A percentile compares a stretch with the other conserved stretches of the same genome.
These are phyloP conservation scores for Cydia splendana DNA, from an alignment of 1,140 invertebrate genomes.

Conservation along the genomic window DNA sequence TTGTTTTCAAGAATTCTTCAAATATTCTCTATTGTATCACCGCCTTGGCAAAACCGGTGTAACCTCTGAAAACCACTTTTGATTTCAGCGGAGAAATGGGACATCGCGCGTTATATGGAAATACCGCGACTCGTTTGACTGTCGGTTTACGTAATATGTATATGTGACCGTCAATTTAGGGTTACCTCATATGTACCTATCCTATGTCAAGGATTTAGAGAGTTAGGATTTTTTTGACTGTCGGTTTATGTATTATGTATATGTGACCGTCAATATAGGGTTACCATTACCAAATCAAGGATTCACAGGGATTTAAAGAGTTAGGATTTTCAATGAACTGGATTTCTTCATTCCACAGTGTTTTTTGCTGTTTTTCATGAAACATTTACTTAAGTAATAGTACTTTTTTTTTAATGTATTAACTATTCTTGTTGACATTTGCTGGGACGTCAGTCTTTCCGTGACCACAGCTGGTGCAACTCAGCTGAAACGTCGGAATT, in stretches of 20 bases:
- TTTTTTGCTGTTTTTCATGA: too few relatives aligned
- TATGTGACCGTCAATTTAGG: background rate
- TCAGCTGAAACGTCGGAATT: too few relatives aligned
- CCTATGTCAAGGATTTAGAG: too few relatives aligned
- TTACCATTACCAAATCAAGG: too few relatives aligned
- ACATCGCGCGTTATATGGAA: slow-evolving; percentile 4
- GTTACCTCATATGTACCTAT: background rate
- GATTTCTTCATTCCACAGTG: too few relatives aligned
- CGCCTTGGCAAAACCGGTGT: background rate
- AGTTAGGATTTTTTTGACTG: background rate
- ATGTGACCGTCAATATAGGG: background rate
- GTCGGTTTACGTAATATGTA: background rate
- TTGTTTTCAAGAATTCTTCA: background rate
- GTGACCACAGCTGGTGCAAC: too few relatives aligned
- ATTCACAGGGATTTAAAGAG: too few relatives aligned
- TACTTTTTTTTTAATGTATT: too few relatives aligned
- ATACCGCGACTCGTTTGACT: background rate
- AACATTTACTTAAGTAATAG: too few relatives aligned
- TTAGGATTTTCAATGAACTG: too few relatives aligned
- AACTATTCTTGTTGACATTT: too few relatives aligned
- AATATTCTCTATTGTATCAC: background rate
- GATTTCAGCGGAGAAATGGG: slow-evolving; percentile 24
- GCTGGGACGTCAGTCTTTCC: too few relatives aligned
- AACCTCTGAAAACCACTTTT: slow-evolving; percentile 28
- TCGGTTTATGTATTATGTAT: background rate